Base-by-base conservation (phyloP, 1,140 invertebrate genomes). In the Trinorchestia longiramus region DNA sequence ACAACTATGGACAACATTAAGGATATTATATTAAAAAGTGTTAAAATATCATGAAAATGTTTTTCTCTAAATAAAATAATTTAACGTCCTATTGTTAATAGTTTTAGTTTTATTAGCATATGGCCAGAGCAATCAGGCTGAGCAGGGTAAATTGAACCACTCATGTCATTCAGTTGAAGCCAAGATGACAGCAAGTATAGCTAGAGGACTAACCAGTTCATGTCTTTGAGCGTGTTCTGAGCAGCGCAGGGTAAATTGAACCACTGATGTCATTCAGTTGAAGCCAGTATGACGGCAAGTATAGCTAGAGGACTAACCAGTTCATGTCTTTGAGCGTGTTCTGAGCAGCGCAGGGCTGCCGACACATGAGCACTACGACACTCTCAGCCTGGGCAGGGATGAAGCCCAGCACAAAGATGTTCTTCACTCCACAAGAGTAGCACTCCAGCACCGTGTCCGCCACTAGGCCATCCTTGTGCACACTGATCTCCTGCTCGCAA, bases 321-420 rank as follows among this genome's bases (percentile, higher is more conserved):
- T 99, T 99, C 99, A 99, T 99, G 97, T 99, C 99, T 97, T 99
- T 99, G 23, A 99, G 97, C 77, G 99, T 99, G 97, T 98, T 99
- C 97, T 99, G 99, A 15, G 99, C 99, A 95, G 99, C 99, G 97
- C 99, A 99, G 11, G 99, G 99, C 97, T 99, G 99, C 1, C 99
- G 98, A 97, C 99, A 99, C 0, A 99, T 98, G 92, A 99, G 97
- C 0, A 99, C 99, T n/a, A 99, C 99, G 87, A 99, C 99, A 0
- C 99, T 99, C 97, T 99, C 99, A 19, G 99, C 99, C 97, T 99
- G 99, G 28, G 99, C 99, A 6, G 99, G 99, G 97, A 99, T 99
- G 97, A 99, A 99, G 95, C 99, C 99, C 92, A 99, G 98, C 44
- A 99, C 98, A 97, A 99, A 99, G 0, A 99, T 99, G 97, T 99